Conservation (phyloP, 92 coral and sea anemone species). For the Epizoanthus ramosus region DNA sequence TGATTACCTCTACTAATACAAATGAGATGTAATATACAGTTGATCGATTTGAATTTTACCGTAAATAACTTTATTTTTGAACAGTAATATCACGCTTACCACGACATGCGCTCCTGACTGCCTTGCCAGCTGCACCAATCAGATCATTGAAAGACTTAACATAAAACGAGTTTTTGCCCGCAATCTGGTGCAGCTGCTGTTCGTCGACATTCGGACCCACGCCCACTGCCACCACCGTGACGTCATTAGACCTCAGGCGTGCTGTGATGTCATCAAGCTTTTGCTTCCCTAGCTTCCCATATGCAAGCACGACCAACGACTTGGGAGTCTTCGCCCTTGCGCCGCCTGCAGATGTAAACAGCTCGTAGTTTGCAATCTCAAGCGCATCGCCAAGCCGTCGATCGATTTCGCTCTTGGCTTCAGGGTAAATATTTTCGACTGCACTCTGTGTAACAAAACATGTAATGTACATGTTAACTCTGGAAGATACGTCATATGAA, state of each 20-base stretch:
- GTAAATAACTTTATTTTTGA: no score
- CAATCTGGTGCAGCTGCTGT: constrained; percentile 64
- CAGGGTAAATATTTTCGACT: constrained; percentile 88
- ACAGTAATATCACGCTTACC: constrained; percentile 53
- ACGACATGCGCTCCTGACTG: constrained; percentile 82
- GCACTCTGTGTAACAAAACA: constrained; percentile 51
- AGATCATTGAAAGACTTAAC: constrained; percentile 84
- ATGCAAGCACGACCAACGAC: constrained; percentile 77
- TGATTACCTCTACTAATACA: no score
- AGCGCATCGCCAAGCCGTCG: constrained; percentile 92
- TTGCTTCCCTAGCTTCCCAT: constrained; percentile 75
- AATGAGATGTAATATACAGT: no score
- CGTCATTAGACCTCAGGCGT: constrained; percentile 75
- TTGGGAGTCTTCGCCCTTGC: constrained; percentile 82
- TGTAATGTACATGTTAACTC: not conserved
- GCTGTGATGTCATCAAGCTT: constrained; percentile 70
- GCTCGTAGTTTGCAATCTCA: constrained; percentile 87
- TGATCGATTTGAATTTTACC: no score
- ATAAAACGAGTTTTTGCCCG: constrained; percentile 64
- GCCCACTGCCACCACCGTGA: constrained; percentile 82
- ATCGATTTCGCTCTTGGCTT: constrained; percentile 74
- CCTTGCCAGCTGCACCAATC: constrained; percentile 70
- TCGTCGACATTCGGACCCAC: constrained; percentile 69
- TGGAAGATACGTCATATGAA: no score
- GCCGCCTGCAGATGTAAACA: constrained; percentile 88